These are phyloP conservation scores for Corvus moneduloides DNA, from an alignment of 2,113 vertebrate species.

Conservation along the genomic window DNA sequence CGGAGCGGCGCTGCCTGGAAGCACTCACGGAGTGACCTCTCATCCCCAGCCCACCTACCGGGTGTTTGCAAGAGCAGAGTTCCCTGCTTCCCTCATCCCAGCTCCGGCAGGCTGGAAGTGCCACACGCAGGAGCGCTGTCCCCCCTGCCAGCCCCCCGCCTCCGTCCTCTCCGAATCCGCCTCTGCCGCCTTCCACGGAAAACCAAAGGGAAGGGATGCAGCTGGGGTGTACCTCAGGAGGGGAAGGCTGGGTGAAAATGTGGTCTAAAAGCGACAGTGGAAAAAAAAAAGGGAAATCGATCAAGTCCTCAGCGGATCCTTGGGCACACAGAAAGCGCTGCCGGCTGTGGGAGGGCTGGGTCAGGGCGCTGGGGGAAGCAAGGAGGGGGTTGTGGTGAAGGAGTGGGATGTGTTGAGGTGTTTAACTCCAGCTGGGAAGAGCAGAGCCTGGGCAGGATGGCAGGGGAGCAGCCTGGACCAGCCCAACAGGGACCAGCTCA, in stretches of 20 bases:
- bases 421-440: neutral
- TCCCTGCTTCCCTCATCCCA: neutral
- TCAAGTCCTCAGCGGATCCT: neutral
- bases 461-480: neutral
- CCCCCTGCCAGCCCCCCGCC: neutral
- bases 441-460: fast-evolving
- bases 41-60: slow-evolving; percentile 10
- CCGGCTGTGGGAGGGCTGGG: neutral
- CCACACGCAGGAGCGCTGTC: neutral
- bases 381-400: neutral
- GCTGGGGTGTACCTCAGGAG: neutral
- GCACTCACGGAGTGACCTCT: neutral
- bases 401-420: neutral
- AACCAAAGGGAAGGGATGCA: neutral
- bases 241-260: slow-evolving; percentile 7
- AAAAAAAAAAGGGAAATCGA: neutral
- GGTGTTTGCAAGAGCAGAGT: neutral
- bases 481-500: fast-evolving
- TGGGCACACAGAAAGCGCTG: neutral
- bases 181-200: neutral
- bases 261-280: neutral
- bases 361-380: neutral
- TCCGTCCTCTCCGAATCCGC: neutral
- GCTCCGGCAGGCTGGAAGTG: neutral
- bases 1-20: neutral